These are phyloP conservation scores for Drosophila borborema DNA, from an alignment of 2,888 invertebrate species.

Conservation along the genomic window DNA sequence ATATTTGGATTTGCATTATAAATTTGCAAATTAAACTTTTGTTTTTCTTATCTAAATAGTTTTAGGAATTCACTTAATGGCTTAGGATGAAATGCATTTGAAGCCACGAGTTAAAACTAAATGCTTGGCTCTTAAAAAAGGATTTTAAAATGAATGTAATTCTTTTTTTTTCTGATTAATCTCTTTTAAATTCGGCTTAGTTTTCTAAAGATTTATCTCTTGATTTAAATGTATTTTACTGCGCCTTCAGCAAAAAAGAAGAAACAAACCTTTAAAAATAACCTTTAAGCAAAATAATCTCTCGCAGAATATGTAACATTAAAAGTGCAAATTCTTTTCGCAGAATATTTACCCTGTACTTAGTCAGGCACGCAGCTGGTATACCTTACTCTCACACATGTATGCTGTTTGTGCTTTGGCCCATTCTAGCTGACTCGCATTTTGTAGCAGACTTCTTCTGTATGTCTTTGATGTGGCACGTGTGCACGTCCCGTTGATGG, in stretches of 20 bases:
- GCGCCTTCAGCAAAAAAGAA: too few relatives aligned
- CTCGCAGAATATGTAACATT: neutral
- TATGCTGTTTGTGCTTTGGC: neutral
- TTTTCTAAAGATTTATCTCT: neutral
- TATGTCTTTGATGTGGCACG: constrained; percentile 41
- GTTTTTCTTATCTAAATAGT: neutral
- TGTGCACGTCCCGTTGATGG: constrained; percentile 40
- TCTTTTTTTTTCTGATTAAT: neutral
- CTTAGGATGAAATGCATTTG: neutral
- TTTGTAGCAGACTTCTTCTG: constrained; percentile 33
- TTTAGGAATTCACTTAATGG: neutral
- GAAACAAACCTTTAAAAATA: too few relatives aligned
- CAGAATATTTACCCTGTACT: neutral
- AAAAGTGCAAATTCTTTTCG: neutral
- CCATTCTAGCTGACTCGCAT: constrained; percentile 35
- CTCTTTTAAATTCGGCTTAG: neutral
- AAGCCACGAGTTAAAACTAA: neutral
- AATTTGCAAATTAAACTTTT: neutral
- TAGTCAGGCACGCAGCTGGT: neutral
- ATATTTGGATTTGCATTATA: neutral
- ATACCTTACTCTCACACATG: neutral
- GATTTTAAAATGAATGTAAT: neutral
- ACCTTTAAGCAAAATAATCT: too few relatives aligned
- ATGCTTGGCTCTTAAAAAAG: neutral
- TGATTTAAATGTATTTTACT: neutral